A percentile compares a stretch with the other conserved stretches of the same genome.
Evolutionary conservation across 2,113 vertebrate genomes (phyloP).

Genomic region (human): GRCh38 chr12:115432001-115432500

Average conservation of each 20-base stretch:
- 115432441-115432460: background rate
- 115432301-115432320: background rate
- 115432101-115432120: background rate
- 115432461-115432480: background rate
- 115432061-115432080: background rate
- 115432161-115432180: background rate
- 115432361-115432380: background rate
- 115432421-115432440: background rate
- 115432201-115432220: background rate
- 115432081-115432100: background rate
- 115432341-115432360: background rate
- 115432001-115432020: background rate
- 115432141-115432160: fast-evolving
- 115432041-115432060: background rate
- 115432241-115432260: background rate
- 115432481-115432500: background rate
- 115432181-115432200: background rate
- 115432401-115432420: background rate
- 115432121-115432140: background rate
- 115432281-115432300: background rate
- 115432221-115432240: background rate
- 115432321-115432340: background rate
- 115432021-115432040: fast-evolving
- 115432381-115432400: background rate
- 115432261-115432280: background rate